Evolutionary conservation across 2,888 invertebrate genomes (phyloP).

Genomic region (Phania funesta): DNA sequence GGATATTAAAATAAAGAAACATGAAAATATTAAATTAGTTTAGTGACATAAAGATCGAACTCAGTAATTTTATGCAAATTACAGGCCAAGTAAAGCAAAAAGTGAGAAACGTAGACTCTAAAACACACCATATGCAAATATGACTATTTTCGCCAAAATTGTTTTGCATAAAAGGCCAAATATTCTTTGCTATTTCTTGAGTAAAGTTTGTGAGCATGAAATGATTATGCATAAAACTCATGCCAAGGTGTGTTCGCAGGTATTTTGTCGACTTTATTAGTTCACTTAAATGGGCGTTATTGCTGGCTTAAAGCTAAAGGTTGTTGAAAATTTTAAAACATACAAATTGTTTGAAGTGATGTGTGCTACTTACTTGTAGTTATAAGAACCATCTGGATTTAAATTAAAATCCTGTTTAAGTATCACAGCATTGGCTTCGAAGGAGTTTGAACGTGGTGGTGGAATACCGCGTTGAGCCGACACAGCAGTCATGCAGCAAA

Average conservation of each 20-base stretch:
- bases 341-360: background rate
- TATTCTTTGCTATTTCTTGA: conserved; percentile 21
- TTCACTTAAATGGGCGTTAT: conserved; percentile 25
- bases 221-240: background rate
- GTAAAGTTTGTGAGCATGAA: background rate
- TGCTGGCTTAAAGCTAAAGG: background rate
- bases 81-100: background rate
- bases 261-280: background rate
- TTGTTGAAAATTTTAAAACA: background rate
- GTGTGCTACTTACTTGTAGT: conserved; percentile 80
- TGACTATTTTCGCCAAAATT: background rate
- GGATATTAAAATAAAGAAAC: no score
- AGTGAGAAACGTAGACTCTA: background rate
- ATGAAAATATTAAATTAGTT: conserved; percentile 21
- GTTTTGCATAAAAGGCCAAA: conserved; percentile 34
- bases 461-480: conserved; percentile 78
- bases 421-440: conserved; percentile 81
- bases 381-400: conserved; percentile 81
- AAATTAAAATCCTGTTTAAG: conserved; percentile 81
- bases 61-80: conserved; percentile 43
- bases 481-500: conserved; percentile 76
- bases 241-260: conserved; percentile 43
- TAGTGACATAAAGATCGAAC: conserved; percentile 20
- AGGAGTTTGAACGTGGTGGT: conserved; percentile 73
- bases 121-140: conserved; percentile 19